A percentile compares a stretch with the other conserved stretches of the same genome.
Conservation (phyloP, 2,113 vertebrate genomes). For the Ardeotis arabs region DNA sequence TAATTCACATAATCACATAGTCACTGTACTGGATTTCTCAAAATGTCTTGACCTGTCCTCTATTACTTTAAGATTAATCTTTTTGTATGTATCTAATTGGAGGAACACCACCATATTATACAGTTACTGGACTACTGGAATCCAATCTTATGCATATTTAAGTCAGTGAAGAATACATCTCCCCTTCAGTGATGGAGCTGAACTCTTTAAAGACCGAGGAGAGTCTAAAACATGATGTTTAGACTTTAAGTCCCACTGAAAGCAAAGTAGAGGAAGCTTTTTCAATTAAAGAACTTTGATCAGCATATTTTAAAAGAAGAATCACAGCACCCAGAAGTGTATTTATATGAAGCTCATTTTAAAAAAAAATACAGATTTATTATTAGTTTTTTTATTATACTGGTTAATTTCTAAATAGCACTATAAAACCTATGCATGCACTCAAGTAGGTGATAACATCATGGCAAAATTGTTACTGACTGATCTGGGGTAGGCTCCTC, state of each 20-base stretch:
- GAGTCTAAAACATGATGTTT: neutral
- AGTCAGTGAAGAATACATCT: neutral
- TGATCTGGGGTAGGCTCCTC: neutral
- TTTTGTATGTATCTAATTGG: neutral
- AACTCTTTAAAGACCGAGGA: neutral
- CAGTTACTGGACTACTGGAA: neutral
- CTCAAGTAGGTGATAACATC: neutral
- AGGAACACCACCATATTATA: neutral
- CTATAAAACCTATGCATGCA: neutral
- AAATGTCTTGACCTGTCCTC: neutral
- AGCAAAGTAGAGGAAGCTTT: neutral
- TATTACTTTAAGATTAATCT: slow-evolving; percentile 8
- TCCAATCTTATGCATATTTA: neutral
- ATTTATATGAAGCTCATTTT: neutral
- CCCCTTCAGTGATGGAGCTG: neutral
- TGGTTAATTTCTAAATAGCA: neutral
- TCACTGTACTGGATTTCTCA: neutral
- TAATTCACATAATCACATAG: slow-evolving; percentile 10
- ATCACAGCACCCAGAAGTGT: neutral
- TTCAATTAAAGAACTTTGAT: neutral
- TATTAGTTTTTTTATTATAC: neutral
- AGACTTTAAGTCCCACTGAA: neutral
- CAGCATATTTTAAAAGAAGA: neutral
- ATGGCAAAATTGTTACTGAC: neutral
- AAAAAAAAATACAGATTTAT: neutral